Percentiles rank a stretch among this genome's conserved stretches.
phyloP scores from a whole-genome alignment of 2,113 vertebrate species.

The Chamaea fasciata region DNA sequence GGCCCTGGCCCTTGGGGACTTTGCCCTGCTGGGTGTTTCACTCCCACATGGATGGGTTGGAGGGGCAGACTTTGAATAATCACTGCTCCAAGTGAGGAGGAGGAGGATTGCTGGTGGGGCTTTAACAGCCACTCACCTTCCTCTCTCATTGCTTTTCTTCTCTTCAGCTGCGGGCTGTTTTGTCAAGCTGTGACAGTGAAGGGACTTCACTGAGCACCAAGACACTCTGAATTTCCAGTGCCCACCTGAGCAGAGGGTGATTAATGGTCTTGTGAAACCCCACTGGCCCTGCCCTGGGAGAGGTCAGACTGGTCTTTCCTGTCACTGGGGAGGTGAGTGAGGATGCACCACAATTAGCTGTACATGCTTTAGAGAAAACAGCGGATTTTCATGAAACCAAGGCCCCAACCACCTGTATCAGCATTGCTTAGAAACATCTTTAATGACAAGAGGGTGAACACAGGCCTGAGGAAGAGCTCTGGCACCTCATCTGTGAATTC shows the following conservation, averaged over 20 bases:
- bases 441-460: background rate
- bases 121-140: background rate
- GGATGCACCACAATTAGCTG: background rate
- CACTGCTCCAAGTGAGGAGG: background rate
- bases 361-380: background rate
- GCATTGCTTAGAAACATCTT: background rate
- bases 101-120: background rate
- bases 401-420: background rate
- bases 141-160: background rate
- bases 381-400: background rate
- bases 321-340: background rate
- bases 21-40: background rate
- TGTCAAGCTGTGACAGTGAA: background rate
- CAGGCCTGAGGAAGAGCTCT: background rate
- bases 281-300: background rate
- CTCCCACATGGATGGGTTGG: fast-evolving
- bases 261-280: background rate
- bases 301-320: background rate
- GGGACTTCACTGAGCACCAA: background rate
- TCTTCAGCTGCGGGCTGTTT: background rate
- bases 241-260: background rate
- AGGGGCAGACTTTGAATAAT: background rate
- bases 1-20: background rate
- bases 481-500: background rate
- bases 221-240: background rate